These are phyloP conservation scores for Aviceda leuphotes DNA, from an alignment of 2,797 vertebrate genomes.

Conservation along the genomic window DNA sequence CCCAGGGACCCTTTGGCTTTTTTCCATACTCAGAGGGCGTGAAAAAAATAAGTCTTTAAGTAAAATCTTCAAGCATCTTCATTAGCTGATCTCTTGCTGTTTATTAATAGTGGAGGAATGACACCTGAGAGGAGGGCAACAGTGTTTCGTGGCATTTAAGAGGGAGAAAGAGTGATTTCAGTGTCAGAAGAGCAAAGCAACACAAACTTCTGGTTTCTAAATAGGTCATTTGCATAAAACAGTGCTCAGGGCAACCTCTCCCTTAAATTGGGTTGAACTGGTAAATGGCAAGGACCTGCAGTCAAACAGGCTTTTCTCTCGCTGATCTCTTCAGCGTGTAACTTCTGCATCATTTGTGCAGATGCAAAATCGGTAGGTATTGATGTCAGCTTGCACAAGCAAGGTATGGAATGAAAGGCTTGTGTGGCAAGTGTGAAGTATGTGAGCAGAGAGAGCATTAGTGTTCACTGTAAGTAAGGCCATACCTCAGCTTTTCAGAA, in stretches of 20 bases:
- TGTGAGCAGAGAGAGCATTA: not conserved
- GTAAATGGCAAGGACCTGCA: not conserved
- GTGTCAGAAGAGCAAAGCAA: not conserved
- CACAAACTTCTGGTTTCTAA: not conserved
- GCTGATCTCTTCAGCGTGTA: rapidly evolving
- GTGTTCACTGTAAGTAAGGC: not conserved
- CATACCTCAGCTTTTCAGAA: not conserved
- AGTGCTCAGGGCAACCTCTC: not conserved
- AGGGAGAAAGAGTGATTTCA: not conserved
- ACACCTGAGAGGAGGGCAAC: not conserved
- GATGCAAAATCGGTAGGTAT: not conserved
- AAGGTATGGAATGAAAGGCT: not conserved
- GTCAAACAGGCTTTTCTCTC: not conserved
- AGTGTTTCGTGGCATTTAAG: not conserved
- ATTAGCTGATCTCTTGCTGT: not conserved
- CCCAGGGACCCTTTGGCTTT: not conserved
- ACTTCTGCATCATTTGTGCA: not conserved
- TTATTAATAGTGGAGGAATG: not conserved
- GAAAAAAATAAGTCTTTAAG: not conserved
- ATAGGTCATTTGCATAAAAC: not conserved
- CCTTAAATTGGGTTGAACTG: not conserved
- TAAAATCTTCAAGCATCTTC: not conserved
- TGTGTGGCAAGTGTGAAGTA: not conserved
- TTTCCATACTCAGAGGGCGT: not conserved
- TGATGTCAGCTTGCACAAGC: not conserved